Conservation (phyloP, 2,888 invertebrate species). For the Melanostoma scalare region DNA sequence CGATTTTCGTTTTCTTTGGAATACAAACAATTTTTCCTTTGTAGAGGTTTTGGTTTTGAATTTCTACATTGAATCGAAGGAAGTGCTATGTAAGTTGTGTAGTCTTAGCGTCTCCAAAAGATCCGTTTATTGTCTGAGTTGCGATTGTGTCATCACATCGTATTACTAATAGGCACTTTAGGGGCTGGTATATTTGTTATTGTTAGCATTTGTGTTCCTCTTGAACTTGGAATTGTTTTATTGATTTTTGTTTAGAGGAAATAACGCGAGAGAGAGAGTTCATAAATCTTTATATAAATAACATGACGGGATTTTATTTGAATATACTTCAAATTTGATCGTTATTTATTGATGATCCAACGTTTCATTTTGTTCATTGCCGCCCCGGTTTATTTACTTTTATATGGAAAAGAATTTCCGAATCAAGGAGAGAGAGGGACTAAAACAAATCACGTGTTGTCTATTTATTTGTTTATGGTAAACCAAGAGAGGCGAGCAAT, state of each 20-base stretch:
- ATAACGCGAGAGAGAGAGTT: neutral
- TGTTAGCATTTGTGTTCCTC: constrained; percentile 34
- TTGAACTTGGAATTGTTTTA: constrained; percentile 64
- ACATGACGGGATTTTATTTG: neutral
- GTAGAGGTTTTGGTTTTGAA: constrained; percentile 22
- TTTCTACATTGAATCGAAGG: constrained; percentile 1
- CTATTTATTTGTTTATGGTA: too few species aligned
- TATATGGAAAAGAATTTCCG: too few species aligned
- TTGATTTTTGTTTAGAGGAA: constrained; percentile 56
- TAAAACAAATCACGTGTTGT: too few species aligned
- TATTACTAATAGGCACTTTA: constrained; percentile 41
- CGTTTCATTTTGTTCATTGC: too few species aligned
- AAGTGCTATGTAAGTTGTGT: neutral
- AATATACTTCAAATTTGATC: too few species aligned
- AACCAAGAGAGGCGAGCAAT: too few species aligned
- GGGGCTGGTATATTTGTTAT: constrained; percentile 31
- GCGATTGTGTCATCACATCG: constrained; percentile 49
- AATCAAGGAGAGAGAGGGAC: too few species aligned
- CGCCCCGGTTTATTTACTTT: too few species aligned
- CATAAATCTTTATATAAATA: constrained; percentile 37
- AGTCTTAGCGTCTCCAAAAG: constrained; percentile 7
- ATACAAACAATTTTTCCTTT: constrained; percentile 27
- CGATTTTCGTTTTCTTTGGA: constrained; percentile 29
- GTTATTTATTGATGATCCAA: too few species aligned
- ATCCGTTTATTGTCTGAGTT: constrained; percentile 36